Base-by-base conservation (phyloP, 2,888 invertebrate genomes). In the Quadroppia sp. region DNA sequence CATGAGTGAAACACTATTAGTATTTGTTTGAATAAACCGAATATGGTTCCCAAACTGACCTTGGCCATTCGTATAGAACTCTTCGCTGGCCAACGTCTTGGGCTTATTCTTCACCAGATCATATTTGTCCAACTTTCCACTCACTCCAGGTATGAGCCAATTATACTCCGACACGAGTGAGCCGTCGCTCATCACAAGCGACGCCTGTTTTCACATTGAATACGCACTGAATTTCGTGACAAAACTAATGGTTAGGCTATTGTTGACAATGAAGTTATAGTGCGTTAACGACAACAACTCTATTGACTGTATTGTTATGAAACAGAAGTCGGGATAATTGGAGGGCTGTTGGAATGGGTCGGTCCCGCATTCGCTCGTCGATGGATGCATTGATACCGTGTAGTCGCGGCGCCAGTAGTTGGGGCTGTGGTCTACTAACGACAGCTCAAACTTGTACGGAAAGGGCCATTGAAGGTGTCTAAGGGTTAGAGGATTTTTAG, bases 41-140 rank as follows among this genome's bases (percentile, higher is more conserved):
- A n/a, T n/a, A n/a, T n/a, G n/a, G n/a, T n/a, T n/a, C n/a, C n/a
- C n/a, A n/a, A n/a, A n/a, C 45, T 45, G 11, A 67, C 67, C 79
- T 36, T 79, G 79, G 6, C 76, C 73, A 25, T 77, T 76, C n/a
- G 79, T 79, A 64, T 79, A 79, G 56, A 79, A 79, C 17, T 78
- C 70, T 17, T 76, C 74, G 48, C 79, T 79, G 32, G 77, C 75
- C 71, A 73, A 77, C n/a, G 40, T 75, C 76, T 20, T 72, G 73
- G 15, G 73, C 25, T 32, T 74, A 72, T 9, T 74, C 73, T n/a
- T 71, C 42, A n/a, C 77, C 75, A 50, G 50, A 48, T 71, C 61
- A 61, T 70, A 74, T 25, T 73, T 67, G 7, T 69, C 75, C 2
- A 79, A 76, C 69, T 79, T 79, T n/a, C 77, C 77, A 30, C 78